phyloP scores from a whole-genome alignment of 1,140 invertebrate species.

The Augochlora pura region DNA sequence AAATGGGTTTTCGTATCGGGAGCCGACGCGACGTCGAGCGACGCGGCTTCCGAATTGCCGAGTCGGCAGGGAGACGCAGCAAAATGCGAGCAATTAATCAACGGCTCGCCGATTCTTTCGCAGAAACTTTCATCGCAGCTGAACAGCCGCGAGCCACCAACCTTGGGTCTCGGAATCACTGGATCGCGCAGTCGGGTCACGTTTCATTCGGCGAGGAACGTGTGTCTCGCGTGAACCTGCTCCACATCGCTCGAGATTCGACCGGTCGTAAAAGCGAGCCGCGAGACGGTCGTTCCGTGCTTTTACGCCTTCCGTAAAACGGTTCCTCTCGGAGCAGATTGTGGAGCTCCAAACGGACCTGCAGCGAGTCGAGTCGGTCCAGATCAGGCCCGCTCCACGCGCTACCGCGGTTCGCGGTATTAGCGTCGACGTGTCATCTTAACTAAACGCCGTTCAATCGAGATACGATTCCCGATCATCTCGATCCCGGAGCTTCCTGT shows the following conservation, averaged over 20 bases:
- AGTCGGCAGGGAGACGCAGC: neutral
- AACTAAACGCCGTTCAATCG: conserved; percentile 33
- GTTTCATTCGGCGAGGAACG: conserved; percentile 53
- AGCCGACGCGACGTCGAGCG: too few species aligned
- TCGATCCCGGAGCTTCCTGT: neutral
- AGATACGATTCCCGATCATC: neutral
- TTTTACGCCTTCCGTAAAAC: conserved; percentile 58
- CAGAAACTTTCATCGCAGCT: neutral
- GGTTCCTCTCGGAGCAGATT: conserved; percentile 45
- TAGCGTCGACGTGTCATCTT: conserved; percentile 52
- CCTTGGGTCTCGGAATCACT: conserved; percentile 4
- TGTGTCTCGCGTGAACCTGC: conserved; percentile 37
- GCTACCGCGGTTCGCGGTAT: conserved; percentile 20
- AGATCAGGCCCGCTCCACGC: neutral
- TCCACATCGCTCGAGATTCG: conserved; percentile 45
- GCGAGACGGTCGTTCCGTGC: conserved; percentile 43
- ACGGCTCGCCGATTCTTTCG: neutral
- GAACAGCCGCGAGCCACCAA: neutral
- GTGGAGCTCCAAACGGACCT: conserved; percentile 19
- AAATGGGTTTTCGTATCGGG: too few species aligned
- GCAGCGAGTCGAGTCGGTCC: neutral
- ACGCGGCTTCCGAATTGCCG: too few species aligned
- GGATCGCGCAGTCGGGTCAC: conserved; percentile 50
- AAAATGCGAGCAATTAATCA: neutral
- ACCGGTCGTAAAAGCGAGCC: conserved; percentile 45